These are phyloP conservation scores for Misgurnus mizolepis DNA, from an alignment of 2,113 vertebrate genomes.

Conservation along the genomic window DNA sequence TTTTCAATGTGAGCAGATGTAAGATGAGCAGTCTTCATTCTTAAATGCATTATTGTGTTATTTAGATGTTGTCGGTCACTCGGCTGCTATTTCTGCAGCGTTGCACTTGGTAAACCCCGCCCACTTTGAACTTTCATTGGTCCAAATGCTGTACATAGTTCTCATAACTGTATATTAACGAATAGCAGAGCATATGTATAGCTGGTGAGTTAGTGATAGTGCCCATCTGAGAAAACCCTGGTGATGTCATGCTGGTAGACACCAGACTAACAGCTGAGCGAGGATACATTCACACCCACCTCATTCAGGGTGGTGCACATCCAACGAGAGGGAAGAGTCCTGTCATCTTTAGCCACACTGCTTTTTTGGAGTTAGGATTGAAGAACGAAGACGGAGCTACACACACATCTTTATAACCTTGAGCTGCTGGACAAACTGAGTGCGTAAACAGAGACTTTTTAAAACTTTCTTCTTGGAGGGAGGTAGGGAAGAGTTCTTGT, in stretches of 20 bases:
- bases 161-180: no score
- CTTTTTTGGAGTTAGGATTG: constrained; percentile 35
- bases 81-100: no score
- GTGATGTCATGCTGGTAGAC: constrained; percentile 51
- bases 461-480: constrained; percentile 10
- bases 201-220: constrained; percentile 12
- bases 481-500: constrained; percentile 49
- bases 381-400: constrained; percentile 31
- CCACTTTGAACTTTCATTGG: no score
- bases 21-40: no score
- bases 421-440: constrained; percentile 15
- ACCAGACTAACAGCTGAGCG: constrained; percentile 37
- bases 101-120: no score
- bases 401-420: constrained; percentile 32
- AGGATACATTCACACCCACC: constrained; percentile 46
- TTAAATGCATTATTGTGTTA: no score
- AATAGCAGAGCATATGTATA: not conserved
- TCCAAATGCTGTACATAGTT: no score
- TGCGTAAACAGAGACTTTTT: constrained; percentile 33
- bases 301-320: constrained; percentile 1
- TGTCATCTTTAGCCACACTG: constrained; percentile 20
- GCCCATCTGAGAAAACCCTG: constrained; percentile 21
- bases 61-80: no score
- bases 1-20: no score
- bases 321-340: constrained; percentile 24